A percentile compares a stretch with the other conserved stretches of the same genome.
Evolutionary conservation across 1,140 invertebrate genomes (phyloP).

Genomic region (Heterodera carotae): DNA sequence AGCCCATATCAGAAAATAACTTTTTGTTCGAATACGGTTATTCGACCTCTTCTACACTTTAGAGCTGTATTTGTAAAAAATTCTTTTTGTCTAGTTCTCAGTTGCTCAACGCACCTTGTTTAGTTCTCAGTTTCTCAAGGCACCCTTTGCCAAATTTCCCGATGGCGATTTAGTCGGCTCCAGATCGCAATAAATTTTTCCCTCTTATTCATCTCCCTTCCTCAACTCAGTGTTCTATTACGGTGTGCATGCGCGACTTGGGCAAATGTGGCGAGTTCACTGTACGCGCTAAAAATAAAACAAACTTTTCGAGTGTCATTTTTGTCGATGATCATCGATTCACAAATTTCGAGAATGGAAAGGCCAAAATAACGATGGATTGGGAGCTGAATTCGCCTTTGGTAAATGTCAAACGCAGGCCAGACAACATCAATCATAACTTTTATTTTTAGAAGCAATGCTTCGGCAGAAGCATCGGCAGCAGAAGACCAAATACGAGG

Average conservation of each 20-base stretch:
- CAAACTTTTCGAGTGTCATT: too few relatives aligned
- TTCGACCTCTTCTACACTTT: too few relatives aligned
- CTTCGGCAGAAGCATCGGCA: too few relatives aligned
- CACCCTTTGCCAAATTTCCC: constrained; percentile 43
- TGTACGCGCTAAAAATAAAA: constrained; percentile 12
- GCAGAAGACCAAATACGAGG: too few relatives aligned
- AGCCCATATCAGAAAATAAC: too few relatives aligned
- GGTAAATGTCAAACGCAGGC: background rate
- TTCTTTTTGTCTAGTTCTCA: too few relatives aligned
- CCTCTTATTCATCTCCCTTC: background rate
- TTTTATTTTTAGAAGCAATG: too few relatives aligned
- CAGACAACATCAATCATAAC: too few relatives aligned
- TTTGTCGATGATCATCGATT: too few relatives aligned
- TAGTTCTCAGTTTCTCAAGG: constrained; percentile 38
- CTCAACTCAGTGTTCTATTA: constrained; percentile 35
- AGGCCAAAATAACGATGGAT: constrained; percentile 6
- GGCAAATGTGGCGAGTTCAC: constrained; percentile 39
- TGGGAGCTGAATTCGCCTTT: constrained; percentile 38
- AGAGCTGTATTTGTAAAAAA: too few relatives aligned
- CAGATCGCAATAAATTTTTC: constrained; percentile 25
- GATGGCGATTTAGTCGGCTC: constrained; percentile 42
- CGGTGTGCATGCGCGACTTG: constrained; percentile 37
- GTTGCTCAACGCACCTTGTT: constrained; percentile 35
- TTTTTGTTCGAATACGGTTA: too few relatives aligned
- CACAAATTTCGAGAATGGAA: background rate